A percentile compares a stretch with the other conserved stretches of the same genome.
Evolutionary conservation across 2,888 invertebrate genomes (phyloP).

Genomic region (Lasius fuliginosus): DNA sequence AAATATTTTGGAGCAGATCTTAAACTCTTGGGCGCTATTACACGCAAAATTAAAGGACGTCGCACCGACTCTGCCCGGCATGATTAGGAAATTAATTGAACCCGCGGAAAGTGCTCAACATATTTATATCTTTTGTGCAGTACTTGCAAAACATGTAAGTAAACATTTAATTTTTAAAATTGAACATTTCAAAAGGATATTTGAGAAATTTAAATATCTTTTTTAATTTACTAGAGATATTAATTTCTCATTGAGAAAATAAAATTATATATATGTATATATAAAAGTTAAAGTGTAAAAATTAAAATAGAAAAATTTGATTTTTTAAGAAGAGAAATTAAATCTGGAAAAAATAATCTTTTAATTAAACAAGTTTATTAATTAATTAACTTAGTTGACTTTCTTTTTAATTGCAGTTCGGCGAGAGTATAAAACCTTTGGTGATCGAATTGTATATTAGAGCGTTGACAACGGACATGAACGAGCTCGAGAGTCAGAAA

Average conservation of each 20-base stretch:
- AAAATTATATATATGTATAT: background rate
- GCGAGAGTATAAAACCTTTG: slow-evolving; percentile 88
- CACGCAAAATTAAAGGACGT: slow-evolving; percentile 83
- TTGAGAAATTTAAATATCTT: background rate
- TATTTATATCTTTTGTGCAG: slow-evolving; percentile 90
- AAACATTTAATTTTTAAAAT: background rate
- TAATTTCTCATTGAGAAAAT: background rate
- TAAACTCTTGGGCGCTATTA: slow-evolving; percentile 84
- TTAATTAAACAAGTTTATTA: background rate
- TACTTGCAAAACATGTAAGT: slow-evolving; percentile 86
- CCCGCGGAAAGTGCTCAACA: slow-evolving; percentile 90
- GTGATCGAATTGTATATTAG: slow-evolving; percentile 92
- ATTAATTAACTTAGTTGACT: background rate
- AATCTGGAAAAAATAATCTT: background rate
- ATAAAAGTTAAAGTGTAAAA: slow-evolving; percentile 9
- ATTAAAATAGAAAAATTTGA: slow-evolving; percentile 14
- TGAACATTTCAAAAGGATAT: background rate
- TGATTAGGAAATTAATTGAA: slow-evolving; percentile 86
- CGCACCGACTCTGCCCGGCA: slow-evolving; percentile 82
- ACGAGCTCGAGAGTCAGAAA: slow-evolving; percentile 91
- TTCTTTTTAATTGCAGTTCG: slow-evolving; percentile 86
- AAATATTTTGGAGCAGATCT: slow-evolving; percentile 83
- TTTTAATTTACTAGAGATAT: background rate
- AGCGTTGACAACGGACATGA: slow-evolving; percentile 92
- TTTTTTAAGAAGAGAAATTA: slow-evolving; percentile 2